Conservation (phyloP, 2,797 vertebrate genomes). For the Valencia hispanica region DNA sequence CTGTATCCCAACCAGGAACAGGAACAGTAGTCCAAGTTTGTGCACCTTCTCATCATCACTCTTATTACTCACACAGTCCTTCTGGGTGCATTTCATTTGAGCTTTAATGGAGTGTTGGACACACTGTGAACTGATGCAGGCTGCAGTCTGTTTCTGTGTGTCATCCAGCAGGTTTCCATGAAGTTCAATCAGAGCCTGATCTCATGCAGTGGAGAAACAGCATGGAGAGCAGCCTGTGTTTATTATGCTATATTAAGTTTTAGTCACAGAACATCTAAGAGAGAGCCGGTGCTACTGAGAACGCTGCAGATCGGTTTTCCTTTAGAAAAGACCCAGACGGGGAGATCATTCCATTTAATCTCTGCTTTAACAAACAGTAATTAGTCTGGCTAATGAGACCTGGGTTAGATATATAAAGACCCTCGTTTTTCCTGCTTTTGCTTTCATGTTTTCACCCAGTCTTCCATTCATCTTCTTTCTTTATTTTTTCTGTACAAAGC, state of each 20-base stretch:
- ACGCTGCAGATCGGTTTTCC: constrained; percentile 71
- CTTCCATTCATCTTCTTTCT: constrained; percentile 25
- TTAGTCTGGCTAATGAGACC: constrained; percentile 74
- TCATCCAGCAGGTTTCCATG: constrained; percentile 60
- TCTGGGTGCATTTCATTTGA: constrained; percentile 58
- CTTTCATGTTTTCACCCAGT: constrained; percentile 23
- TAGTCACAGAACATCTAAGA: constrained; percentile 59
- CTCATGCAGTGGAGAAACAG: constrained; percentile 42
- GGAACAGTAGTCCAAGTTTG: constrained; percentile 42
- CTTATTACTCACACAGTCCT: constrained; percentile 38
- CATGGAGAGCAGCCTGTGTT: constrained; percentile 66
- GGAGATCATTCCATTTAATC: constrained; percentile 61
- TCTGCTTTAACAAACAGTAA: constrained; percentile 65
- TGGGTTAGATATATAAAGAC: constrained; percentile 60
- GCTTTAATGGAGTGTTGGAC: constrained; percentile 72
- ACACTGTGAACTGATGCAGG: constrained; percentile 60
- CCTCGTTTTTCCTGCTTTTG: constrained; percentile 55
- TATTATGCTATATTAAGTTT: constrained; percentile 75
- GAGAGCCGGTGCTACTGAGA: constrained; percentile 72
- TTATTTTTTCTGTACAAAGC: constrained; percentile 17
- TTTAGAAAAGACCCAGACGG: constrained; percentile 67
- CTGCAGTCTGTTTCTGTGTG: constrained; percentile 27
- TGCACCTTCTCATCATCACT: constrained; percentile 58
- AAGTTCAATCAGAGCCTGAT: constrained; percentile 67
- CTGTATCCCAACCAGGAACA: constrained; percentile 37